phyloP scores from a whole-genome alignment of 2,797 vertebrate genomes.

The Lagocephalus sceleratus region DNA sequence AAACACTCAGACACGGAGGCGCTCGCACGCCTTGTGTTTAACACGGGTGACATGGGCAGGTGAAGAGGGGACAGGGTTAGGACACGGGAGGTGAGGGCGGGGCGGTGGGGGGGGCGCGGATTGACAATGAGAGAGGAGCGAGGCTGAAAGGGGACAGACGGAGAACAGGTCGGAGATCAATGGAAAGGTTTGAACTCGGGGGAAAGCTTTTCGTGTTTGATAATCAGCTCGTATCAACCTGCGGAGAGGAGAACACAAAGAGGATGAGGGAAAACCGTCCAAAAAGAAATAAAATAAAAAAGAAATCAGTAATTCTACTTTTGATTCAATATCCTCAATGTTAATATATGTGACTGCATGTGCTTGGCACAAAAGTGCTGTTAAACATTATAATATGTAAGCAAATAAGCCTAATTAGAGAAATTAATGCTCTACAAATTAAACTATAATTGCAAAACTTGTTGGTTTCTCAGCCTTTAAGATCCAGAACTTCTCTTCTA shows the following conservation, averaged over 20 bases:
- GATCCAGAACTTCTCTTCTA: no score
- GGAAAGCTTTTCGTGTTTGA: slow-evolving; percentile 77
- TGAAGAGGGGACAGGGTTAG: slow-evolving; percentile 11
- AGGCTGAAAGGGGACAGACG: slow-evolving; percentile 21
- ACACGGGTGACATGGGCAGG: slow-evolving; percentile 70
- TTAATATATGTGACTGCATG: no score
- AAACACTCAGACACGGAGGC: slow-evolving; percentile 53
- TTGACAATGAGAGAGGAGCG: slow-evolving; percentile 48
- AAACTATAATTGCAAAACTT: no score
- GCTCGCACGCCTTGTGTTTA: slow-evolving; percentile 70
- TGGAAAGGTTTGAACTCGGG: slow-evolving; percentile 72
- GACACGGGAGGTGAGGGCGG: slow-evolving; percentile 12
- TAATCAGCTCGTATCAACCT: slow-evolving; percentile 69
- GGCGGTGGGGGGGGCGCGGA: slow-evolving; percentile 19
- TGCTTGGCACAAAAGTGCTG: no score
- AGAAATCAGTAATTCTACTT: no score
- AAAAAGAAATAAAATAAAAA: neutral
- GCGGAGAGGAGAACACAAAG: slow-evolving; percentile 21
- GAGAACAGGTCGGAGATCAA: slow-evolving; percentile 51
- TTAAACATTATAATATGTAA: no score
- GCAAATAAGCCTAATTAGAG: no score
- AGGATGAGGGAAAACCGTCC: slow-evolving; percentile 17
- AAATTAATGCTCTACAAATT: no score
- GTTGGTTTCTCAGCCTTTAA: no score
- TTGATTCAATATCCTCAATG: no score